A percentile compares a stretch with the other conserved stretches of the same genome.
These are phyloP conservation scores for Leptoteleia sp. DNA, from an alignment of 1,140 invertebrate species.

Conservation along the genomic window DNA sequence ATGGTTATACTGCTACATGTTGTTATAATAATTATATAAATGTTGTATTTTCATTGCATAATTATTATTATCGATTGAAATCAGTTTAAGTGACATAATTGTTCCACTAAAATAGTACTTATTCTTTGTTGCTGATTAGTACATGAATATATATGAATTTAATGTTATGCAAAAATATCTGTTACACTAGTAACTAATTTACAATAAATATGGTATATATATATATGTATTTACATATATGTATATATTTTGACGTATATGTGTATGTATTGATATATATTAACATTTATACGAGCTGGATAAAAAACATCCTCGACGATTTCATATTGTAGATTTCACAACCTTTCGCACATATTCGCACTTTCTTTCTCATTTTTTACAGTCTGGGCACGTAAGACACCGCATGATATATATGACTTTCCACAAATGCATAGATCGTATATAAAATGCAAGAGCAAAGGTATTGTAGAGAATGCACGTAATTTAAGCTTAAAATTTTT, in stretches of 20 bases:
- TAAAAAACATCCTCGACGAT: conserved; percentile 59
- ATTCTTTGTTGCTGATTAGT: too few species aligned
- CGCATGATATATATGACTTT: conserved; percentile 55
- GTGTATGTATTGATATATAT: conserved; percentile 40
- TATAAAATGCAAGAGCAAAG: conserved; percentile 53
- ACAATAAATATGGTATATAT: too few species aligned
- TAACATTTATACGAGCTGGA: conserved; percentile 54
- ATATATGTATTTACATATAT: too few species aligned
- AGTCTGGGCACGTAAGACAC: conserved; percentile 57
- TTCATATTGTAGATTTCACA: conserved; percentile 65
- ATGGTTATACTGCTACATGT: too few species aligned
- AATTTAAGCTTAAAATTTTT: conserved; percentile 46
- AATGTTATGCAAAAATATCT: conserved; percentile 8
- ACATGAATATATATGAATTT: conserved; percentile 3
- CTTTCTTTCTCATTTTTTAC: conserved; percentile 52
- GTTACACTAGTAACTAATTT: conserved; percentile 26
- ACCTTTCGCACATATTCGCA: conserved; percentile 65
- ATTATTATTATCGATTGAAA: too few species aligned
- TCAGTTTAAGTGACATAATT: too few species aligned
- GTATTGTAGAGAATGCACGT: conserved; percentile 48
- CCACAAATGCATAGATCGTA: conserved; percentile 55
- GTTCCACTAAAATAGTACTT: too few species aligned
- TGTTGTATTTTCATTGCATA: too few species aligned
- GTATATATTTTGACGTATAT: conserved; percentile 39
- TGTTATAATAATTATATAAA: too few species aligned